These are phyloP conservation scores for Parthenolecanium corni DNA, from an alignment of 2,888 invertebrate genomes.

Conservation along the genomic window DNA sequence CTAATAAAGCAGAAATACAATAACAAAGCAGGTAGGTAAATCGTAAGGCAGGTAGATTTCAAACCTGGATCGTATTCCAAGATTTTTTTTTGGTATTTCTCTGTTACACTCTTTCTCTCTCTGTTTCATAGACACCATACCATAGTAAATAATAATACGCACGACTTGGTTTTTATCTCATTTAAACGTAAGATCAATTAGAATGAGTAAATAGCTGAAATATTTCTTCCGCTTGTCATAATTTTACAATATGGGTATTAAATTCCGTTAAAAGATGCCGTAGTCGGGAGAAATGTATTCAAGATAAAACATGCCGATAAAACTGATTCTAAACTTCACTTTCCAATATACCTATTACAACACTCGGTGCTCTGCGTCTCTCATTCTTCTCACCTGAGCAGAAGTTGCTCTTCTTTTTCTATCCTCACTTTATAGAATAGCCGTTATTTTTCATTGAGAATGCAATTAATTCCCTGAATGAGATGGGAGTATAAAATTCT, in stretches of 20 bases:
- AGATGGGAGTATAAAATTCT: too few species aligned
- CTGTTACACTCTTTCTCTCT: too few species aligned
- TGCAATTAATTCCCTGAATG: too few species aligned
- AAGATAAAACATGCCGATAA: slow-evolving; percentile 24
- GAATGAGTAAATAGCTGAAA: slow-evolving; percentile 25
- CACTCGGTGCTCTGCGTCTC: background rate
- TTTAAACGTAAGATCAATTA: slow-evolving; percentile 23
- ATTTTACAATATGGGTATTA: slow-evolving; percentile 26
- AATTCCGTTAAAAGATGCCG: slow-evolving; percentile 24
- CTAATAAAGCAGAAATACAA: slow-evolving; percentile 23
- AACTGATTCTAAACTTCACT: slow-evolving; percentile 18
- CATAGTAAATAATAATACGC: slow-evolving; percentile 24
- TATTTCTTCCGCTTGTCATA: slow-evolving; percentile 25
- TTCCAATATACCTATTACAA: slow-evolving; percentile 24
- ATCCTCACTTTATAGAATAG: too few species aligned
- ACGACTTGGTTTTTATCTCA: slow-evolving; percentile 24
- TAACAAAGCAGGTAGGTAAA: slow-evolving; percentile 22
- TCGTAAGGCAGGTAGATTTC: slow-evolving; percentile 21
- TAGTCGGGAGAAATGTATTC: slow-evolving; percentile 20
- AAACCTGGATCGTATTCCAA: background rate
- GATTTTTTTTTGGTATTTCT: background rate
- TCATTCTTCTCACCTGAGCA: slow-evolving; percentile 12
- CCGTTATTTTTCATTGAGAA: too few species aligned
- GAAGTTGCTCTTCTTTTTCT: too few species aligned
- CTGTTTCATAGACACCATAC: background rate